phyloP scores from a whole-genome alignment of 2,888 invertebrate species.

The Acrobasis repandana region DNA sequence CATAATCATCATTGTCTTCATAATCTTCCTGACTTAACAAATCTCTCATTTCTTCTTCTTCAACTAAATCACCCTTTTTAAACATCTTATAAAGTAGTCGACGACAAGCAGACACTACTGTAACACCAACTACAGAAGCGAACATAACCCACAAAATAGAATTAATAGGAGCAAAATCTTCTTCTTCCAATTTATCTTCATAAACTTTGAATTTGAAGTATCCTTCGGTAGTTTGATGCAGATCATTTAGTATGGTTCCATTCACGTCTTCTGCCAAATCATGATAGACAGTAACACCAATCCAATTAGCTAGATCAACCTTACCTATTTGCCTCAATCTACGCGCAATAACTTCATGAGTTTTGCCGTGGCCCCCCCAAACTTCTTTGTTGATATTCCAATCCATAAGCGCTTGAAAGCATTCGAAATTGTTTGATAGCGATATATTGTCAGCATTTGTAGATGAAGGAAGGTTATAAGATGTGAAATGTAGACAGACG shows the following conservation, averaged over 20 bases:
- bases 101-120: constrained; percentile 37
- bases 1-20: constrained; percentile 25
- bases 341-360: constrained; percentile 79
- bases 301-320: constrained; percentile 83
- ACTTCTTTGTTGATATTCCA: constrained; percentile 75
- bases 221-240: neutral
- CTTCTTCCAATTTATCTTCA: constrained; percentile 34
- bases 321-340: constrained; percentile 83
- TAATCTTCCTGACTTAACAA: constrained; percentile 35
- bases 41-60: constrained; percentile 36
- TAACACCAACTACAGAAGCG: constrained; percentile 36
- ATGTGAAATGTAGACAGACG: constrained; percentile 79
- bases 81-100: constrained; percentile 31
- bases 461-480: constrained; percentile 47
- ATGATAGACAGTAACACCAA: constrained; percentile 81
- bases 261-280: constrained; percentile 77
- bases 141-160: constrained; percentile 46
- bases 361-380: constrained; percentile 79
- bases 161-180: constrained; percentile 51
- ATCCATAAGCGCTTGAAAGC: constrained; percentile 80
- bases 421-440: constrained; percentile 76
- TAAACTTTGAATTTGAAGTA: constrained; percentile 32
- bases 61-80: constrained; percentile 21
- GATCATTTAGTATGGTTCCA: constrained; percentile 43
- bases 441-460: constrained; percentile 53